These are phyloP conservation scores for Remorina albescens DNA, from an alignment of 2,797 vertebrate genomes.

Conservation along the genomic window DNA sequence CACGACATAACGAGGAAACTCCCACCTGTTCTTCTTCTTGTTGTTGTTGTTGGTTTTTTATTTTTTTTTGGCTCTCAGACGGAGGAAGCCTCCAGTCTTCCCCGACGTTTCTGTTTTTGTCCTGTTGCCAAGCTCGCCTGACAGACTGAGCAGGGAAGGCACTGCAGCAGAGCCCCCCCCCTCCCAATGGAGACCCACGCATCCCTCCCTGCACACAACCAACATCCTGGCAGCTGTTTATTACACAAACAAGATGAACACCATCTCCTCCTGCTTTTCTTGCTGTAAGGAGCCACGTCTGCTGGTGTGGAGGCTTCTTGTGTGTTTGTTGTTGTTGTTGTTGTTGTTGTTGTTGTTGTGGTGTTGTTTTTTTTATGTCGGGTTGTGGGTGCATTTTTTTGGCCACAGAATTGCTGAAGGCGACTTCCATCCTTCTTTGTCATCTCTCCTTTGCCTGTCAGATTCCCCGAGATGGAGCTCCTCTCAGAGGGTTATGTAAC, in stretches of 20 bases:
- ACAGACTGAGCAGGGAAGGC: constrained; percentile 52
- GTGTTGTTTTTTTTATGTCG: not conserved
- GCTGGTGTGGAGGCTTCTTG: constrained; percentile 51
- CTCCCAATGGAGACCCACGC: constrained; percentile 69
- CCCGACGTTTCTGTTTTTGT: constrained; percentile 46
- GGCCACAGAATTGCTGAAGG: constrained; percentile 56
- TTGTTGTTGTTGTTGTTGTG: no score
- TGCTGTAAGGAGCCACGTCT: constrained; percentile 58
- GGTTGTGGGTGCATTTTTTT: constrained; percentile 59
- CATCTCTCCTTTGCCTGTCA: constrained; percentile 69
- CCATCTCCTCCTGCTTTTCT: constrained; percentile 26
- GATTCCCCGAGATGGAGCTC: constrained; percentile 67
- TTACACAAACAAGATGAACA: constrained; percentile 64
- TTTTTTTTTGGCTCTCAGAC: constrained; percentile 3
- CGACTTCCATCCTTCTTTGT: constrained; percentile 75
- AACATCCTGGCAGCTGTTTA: constrained; percentile 76
- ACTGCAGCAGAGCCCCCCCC: constrained; percentile 48
- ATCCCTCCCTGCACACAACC: constrained; percentile 59
- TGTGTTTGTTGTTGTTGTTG: not conserved
- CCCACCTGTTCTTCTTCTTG: constrained; percentile 30
- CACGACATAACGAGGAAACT: constrained; percentile 9
- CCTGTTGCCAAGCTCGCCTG: constrained; percentile 25
- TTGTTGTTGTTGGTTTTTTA: no score
- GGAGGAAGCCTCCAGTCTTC: constrained; percentile 28
- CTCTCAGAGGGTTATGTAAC: constrained; percentile 71